phyloP scores from a whole-genome alignment of 2,888 invertebrate genomes.

The Synanthedon tipuliformis region DNA sequence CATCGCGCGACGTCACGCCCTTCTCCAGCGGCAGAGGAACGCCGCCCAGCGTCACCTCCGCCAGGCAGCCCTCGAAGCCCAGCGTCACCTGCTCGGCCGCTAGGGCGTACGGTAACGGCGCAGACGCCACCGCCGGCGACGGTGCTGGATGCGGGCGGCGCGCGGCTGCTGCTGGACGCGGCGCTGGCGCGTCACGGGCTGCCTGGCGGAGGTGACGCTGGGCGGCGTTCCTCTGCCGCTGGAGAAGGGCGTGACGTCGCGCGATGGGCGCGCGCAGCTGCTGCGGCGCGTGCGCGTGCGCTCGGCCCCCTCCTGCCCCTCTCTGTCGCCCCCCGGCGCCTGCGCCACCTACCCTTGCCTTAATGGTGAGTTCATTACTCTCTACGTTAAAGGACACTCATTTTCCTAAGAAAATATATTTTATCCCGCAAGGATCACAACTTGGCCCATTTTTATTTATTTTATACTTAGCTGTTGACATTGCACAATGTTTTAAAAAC shows the following conservation, averaged over 20 bases:
- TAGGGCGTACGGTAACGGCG: constrained; percentile 82
- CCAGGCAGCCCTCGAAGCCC: constrained; percentile 93
- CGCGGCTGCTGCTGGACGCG: constrained; percentile 87
- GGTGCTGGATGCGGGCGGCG: constrained; percentile 86
- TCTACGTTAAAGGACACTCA: too few relatives aligned
- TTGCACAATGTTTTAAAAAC: too few relatives aligned
- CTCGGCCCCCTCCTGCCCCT: constrained; percentile 26
- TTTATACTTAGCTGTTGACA: too few relatives aligned
- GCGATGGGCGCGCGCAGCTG: constrained; percentile 42
- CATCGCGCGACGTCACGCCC: constrained; percentile 41
- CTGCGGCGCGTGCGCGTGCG: constrained; percentile 45
- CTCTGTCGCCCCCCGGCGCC: constrained; percentile 38
- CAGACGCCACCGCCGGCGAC: constrained; percentile 75
- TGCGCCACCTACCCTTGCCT: constrained; percentile 54
- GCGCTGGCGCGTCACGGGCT: constrained; percentile 87
- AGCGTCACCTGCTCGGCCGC: constrained; percentile 74
- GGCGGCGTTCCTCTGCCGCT: constrained; percentile 81
- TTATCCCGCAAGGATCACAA: too few relatives aligned
- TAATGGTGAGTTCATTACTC: constrained; percentile 22
- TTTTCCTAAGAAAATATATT: too few relatives aligned
- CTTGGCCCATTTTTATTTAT: too few relatives aligned
- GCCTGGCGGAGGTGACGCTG: constrained; percentile 88
- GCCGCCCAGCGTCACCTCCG: constrained; percentile 83
- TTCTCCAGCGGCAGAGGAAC: constrained; percentile 77
- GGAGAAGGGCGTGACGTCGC: constrained; percentile 47